Evolutionary conservation across 2,113 vertebrate genomes (phyloP), one percentile per base, ranked within the genome.

Genomic region (Chinchilla lanigera): DNA sequence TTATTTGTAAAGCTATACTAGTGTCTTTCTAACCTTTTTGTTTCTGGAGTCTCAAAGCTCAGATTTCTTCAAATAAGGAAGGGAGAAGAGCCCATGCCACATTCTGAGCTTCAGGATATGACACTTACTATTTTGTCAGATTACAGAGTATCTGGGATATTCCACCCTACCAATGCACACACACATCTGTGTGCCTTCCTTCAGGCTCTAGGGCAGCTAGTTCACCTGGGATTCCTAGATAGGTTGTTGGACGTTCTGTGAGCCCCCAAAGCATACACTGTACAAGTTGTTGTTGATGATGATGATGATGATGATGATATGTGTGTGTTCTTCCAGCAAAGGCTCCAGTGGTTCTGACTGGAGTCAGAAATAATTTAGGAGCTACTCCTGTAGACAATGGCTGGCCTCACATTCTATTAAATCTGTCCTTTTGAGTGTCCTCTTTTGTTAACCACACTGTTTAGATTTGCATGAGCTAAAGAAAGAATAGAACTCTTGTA

Each of bases 1-100:
- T 77, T 65, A 52, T 12, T 12, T 67, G 63, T 71, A 22, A 96
- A 97, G 30, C 47, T 73, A 4, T 75, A 6, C 60, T 80, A 75
- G 35, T 94, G 28, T 86, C 56, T 97, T 84, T 90, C n/a, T 41
- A 73, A 33, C 33, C 47, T 94, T 95, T 80, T 94, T 93, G 50
- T 95, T 91, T 90, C 52, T 93, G 44, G 69, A 78, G 90, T 73
- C 7, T 89, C 50, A 86, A 60, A 93, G 95, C 84, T 91, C 19
- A 44, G n/a, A 85, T 89, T 77, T 60, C 22, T 93, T 86, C 16
- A 92, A 75, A 88, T 94, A 91, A 50, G 69, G 80, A 56, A 58
- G 26, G 24, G 65, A 60, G 30, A 86, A 84, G 50, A 56, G 41
- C 26, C 14, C 35, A 52, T 38, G 38, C n/a, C 88, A 69, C 71